These are phyloP conservation scores for Nemoura dubitans DNA, from an alignment of 2,888 invertebrate species.

Conservation along the genomic window DNA sequence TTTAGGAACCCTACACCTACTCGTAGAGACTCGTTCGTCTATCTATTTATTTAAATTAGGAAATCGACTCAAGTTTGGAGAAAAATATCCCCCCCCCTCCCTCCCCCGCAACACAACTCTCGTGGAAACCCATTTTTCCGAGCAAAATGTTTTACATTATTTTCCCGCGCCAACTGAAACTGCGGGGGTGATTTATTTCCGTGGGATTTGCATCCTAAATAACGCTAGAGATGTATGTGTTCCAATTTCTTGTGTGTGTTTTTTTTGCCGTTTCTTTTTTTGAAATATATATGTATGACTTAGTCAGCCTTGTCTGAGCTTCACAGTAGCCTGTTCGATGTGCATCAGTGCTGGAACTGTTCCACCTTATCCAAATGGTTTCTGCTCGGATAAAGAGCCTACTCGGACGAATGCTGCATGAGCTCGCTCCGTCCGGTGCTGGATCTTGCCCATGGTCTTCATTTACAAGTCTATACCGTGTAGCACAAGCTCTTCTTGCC, in stretches of 20 bases:
- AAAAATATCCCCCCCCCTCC: no score
- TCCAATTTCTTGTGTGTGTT: neutral
- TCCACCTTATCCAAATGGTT: no score
- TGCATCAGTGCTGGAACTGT: no score
- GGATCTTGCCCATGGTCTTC: no score
- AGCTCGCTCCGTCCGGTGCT: no score
- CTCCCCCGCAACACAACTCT: no score
- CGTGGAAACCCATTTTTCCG: neutral
- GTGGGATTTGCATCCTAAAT: conserved; percentile 12
- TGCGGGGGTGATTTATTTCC: neutral
- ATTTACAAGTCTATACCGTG: no score
- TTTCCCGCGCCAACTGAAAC: neutral
- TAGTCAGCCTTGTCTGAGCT: neutral
- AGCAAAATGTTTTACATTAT: neutral
- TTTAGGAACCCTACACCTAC: neutral
- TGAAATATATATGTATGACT: neutral
- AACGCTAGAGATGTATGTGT: neutral
- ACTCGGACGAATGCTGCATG: no score
- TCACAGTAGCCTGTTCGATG: no score
- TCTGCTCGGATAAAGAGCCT: no score
- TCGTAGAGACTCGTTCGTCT: neutral
- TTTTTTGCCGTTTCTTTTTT: neutral
- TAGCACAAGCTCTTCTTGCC: no score
- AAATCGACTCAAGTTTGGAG: neutral
- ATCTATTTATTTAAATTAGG: neutral